A percentile compares a stretch with the other conserved stretches of the same genome.
These are phyloP conservation scores for Artibeus lituratus DNA, from an alignment of 2,797 vertebrate genomes.

Conservation along the genomic window DNA sequence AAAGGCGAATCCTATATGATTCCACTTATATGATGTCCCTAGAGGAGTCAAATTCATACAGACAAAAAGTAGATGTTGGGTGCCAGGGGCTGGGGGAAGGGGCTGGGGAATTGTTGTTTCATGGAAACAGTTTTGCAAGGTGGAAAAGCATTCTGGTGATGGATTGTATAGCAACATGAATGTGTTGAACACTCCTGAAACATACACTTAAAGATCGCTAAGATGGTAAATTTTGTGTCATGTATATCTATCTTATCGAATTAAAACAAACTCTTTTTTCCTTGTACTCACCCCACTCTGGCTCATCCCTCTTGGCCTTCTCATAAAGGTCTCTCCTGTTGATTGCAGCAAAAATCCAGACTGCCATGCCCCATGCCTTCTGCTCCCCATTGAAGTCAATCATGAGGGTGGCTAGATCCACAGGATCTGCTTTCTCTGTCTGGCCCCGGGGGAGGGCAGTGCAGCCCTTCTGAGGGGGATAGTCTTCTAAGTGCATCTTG, in stretches of 20 bases:
- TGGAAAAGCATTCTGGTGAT: background rate
- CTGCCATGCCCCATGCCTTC: conserved; percentile 62
- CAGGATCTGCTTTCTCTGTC: conserved; percentile 31
- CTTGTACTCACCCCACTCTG: conserved; percentile 56
- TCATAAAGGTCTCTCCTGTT: conserved; percentile 67
- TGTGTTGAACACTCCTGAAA: background rate
- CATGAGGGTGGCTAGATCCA: conserved; percentile 66
- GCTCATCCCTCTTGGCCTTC: conserved; percentile 51
- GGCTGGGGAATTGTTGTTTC: background rate
- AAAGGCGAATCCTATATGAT: background rate
- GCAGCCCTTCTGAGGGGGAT: conserved; percentile 43
- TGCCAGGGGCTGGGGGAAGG: background rate
- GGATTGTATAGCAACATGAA: background rate
- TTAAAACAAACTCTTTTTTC: background rate
- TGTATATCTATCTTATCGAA: background rate
- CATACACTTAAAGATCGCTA: background rate
- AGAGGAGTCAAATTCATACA: background rate
- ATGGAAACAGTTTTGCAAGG: background rate
- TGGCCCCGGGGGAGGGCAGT: conserved; percentile 35
- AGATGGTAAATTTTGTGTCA: background rate
- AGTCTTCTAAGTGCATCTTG: conserved; percentile 70
- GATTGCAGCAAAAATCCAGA: conserved; percentile 63
- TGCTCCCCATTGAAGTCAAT: conserved; percentile 64
- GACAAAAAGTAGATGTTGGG: background rate
- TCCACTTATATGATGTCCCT: background rate